A percentile compares a stretch with the other conserved stretches of the same genome.
Conservation (phyloP, 1,140 invertebrate species). For the Drosophila novamexicana region DNA sequence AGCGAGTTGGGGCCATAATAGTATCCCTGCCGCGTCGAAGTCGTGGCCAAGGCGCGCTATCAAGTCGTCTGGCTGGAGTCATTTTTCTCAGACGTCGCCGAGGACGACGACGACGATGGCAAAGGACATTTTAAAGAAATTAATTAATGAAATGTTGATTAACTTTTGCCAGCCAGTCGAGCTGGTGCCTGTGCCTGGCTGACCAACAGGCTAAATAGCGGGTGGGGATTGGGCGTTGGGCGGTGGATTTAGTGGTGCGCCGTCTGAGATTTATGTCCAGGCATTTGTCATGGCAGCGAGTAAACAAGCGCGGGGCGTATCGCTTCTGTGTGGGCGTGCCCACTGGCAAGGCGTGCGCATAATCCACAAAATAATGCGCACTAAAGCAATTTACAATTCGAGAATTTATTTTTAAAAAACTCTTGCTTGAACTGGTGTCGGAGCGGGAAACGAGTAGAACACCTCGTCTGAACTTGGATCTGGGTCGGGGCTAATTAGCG, state of each 20-base stretch:
- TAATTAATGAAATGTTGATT: conserved; percentile 84
- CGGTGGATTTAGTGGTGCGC: conserved; percentile 19
- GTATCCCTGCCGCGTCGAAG: neutral
- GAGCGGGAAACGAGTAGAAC: conserved; percentile 2
- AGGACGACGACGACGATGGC: conserved; percentile 17
- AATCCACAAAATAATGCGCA: conserved; percentile 80
- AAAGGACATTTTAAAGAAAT: conserved; percentile 79
- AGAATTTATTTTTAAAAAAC: conserved; percentile 70
- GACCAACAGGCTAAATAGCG: conserved; percentile 19
- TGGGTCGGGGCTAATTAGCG: conserved; percentile 75
- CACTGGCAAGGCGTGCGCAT: conserved; percentile 62
- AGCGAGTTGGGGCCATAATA: conserved; percentile 22
- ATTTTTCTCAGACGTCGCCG: conserved; percentile 61
- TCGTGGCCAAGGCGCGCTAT: conserved; percentile 23
- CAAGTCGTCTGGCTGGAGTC: conserved; percentile 54
- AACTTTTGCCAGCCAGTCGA: conserved; percentile 75
- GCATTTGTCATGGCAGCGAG: conserved; percentile 79
- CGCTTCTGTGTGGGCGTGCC: conserved; percentile 35
- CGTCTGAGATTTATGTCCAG: conserved; percentile 79
- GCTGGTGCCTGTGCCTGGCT: conserved; percentile 24
- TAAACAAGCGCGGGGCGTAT: conserved; percentile 75
- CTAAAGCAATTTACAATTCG: conserved; percentile 81
- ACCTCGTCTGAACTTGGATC: conserved; percentile 41
- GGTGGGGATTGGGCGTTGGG: neutral
- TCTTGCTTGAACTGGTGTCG: conserved; percentile 2